Percentiles rank a stretch among this genome's conserved stretches.
phyloP scores from a whole-genome alignment of 2,888 invertebrate species.

The Drosophila peninsularis region DNA sequence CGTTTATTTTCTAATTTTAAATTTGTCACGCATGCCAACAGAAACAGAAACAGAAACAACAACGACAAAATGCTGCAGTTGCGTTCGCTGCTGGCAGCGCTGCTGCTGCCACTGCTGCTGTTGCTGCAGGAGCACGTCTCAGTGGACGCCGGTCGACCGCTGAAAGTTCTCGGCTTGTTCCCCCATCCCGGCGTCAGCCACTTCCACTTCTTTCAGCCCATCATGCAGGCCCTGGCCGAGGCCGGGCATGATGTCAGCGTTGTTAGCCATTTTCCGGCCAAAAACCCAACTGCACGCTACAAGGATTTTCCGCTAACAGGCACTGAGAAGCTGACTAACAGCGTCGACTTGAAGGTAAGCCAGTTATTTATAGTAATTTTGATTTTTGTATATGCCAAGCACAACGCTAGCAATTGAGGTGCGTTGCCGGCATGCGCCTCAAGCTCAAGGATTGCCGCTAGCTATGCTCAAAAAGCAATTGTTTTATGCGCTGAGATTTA shows the following conservation, averaged over 20 bases:
- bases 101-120: constrained; percentile 24
- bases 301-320: constrained; percentile 81
- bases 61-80: constrained; percentile 30
- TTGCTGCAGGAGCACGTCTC: constrained; percentile 25
- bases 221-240: constrained; percentile 85
- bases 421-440: constrained; percentile 5
- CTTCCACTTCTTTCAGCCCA: constrained; percentile 85
- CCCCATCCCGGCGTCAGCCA: constrained; percentile 85
- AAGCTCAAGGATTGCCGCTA: constrained; percentile 19
- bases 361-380: neutral
- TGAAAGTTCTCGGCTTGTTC: constrained; percentile 84
- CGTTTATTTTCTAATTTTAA: constrained; percentile 33
- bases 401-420: neutral
- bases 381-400: neutral
- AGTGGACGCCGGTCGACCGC: constrained; percentile 58
- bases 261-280: constrained; percentile 85
- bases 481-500: neutral
- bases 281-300: constrained; percentile 82
- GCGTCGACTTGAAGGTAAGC: constrained; percentile 82
- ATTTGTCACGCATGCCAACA: constrained; percentile 21
- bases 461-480: constrained; percentile 9
- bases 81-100: constrained; percentile 23
- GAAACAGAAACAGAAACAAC: neutral
- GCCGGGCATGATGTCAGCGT: constrained; percentile 86
- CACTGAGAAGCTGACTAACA: constrained; percentile 71